Percentiles rank a stretch among this genome's conserved stretches.
These are phyloP conservation scores for Zalophus californianus DNA, from an alignment of 2,797 vertebrate species.

Conservation along the genomic window DNA sequence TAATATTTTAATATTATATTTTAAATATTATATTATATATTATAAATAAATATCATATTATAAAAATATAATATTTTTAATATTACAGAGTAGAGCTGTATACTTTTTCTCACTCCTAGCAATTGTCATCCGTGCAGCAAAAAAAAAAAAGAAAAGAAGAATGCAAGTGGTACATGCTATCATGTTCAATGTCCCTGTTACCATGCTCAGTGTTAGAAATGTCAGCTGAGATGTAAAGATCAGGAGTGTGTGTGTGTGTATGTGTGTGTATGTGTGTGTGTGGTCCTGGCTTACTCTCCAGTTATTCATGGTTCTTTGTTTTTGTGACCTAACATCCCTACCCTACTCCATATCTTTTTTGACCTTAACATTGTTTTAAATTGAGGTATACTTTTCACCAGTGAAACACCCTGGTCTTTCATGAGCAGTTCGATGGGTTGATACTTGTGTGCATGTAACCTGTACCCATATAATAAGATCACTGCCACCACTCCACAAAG, in stretches of 20 bases:
- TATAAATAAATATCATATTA: too few species aligned
- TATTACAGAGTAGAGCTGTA: not conserved
- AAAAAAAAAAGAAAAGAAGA: not conserved
- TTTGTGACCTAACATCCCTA: not conserved
- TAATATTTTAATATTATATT: not conserved
- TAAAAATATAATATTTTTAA: not conserved
- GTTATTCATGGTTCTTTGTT: not conserved
- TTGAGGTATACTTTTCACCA: not conserved
- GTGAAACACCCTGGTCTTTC: not conserved
- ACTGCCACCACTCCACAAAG: not conserved
- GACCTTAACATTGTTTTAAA: not conserved
- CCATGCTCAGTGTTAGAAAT: not conserved
- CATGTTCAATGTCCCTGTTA: not conserved
- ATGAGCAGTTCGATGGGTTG: not conserved
- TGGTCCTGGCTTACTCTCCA: not conserved
- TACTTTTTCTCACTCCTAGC: not conserved
- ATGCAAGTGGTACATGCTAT: too few species aligned
- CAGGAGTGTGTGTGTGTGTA: not conserved
- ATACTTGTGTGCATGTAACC: not conserved
- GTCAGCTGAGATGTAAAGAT: not conserved
- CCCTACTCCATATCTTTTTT: not conserved
- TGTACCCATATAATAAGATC: not conserved
- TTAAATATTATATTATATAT: not conserved
- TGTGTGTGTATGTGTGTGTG: rapidly evolving
- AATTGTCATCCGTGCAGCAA: not conserved